These are phyloP conservation scores for Dunckerocampus dactyliophorus DNA, from an alignment of 2,113 vertebrate species.

Conservation along the genomic window DNA sequence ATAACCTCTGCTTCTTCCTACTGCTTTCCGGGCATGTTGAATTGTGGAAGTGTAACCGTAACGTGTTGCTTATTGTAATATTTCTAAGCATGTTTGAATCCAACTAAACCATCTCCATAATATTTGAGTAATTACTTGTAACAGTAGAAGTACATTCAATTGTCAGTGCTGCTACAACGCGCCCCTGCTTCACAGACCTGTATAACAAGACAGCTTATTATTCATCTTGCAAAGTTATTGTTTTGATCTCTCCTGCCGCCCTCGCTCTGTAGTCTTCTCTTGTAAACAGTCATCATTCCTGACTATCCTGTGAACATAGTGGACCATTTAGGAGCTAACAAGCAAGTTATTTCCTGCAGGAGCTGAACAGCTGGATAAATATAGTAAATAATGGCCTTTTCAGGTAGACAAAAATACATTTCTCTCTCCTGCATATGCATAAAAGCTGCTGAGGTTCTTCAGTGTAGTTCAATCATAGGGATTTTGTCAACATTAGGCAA, in stretches of 20 bases:
- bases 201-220: not conserved
- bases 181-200: not conserved
- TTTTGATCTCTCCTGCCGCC: not conserved
- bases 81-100: too few species aligned
- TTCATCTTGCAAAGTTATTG: not conserved
- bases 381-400: not conserved
- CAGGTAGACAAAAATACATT: not conserved
- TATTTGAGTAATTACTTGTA: too few species aligned
- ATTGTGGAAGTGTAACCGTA: too few species aligned
- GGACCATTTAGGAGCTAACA: not conserved
- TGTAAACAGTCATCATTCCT: not conserved
- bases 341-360: not conserved
- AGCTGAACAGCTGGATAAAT: not conserved
- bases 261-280: not conserved
- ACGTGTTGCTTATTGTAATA: too few species aligned
- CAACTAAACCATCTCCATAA: too few species aligned
- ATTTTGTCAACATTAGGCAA: too few species aligned
- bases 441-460: too few species aligned
- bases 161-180: not conserved
- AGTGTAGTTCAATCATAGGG: too few species aligned
- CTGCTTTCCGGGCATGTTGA: too few species aligned
- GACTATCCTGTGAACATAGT: not conserved
- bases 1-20: too few species aligned
- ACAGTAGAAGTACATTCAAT: too few species aligned
- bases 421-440: not conserved